Evolutionary conservation across 2,888 invertebrate genomes (phyloP).

Genomic region (Melanostoma mellinum): DNA sequence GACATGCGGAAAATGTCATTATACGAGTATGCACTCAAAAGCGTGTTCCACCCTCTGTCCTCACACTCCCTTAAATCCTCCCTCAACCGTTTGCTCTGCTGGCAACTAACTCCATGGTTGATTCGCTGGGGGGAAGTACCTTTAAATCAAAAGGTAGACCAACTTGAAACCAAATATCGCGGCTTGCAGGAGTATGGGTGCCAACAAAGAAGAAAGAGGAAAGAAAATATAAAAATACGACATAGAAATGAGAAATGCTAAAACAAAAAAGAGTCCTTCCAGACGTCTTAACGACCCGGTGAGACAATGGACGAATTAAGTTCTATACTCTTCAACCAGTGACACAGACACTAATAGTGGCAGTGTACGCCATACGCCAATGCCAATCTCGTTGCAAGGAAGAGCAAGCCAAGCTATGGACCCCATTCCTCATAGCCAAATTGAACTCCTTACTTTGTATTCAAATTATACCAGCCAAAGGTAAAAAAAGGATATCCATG

Average conservation of each 20-base stretch:
- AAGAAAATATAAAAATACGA: conserved; percentile 19
- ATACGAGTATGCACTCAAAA: conserved; percentile 35
- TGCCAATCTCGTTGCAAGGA: conserved; percentile 5
- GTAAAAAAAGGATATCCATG: conserved; percentile 68
- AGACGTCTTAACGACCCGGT: conserved; percentile 62
- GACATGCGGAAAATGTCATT: conserved; percentile 60
- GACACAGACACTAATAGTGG: conserved; percentile 23
- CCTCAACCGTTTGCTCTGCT: not conserved
- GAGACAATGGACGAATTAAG: conserved; percentile 66
- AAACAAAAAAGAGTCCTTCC: conserved; percentile 40
- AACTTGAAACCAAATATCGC: conserved; percentile 53
- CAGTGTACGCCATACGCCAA: conserved; percentile 31
- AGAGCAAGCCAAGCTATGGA: not conserved
- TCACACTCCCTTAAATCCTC: not conserved
- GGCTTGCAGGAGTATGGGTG: conserved; percentile 5
- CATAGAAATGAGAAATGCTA: not conserved
- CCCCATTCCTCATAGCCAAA: conserved; percentile 14
- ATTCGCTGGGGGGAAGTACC: no score
- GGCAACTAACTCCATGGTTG: not conserved
- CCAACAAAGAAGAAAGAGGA: conserved; percentile 53
- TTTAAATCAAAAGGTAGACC: not conserved
- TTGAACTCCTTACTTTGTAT: conserved; percentile 69
- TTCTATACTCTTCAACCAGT: conserved; percentile 16
- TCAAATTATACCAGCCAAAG: conserved; percentile 69
- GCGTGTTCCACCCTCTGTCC: not conserved